Evolutionary conservation across 2,113 vertebrate species (phyloP).

Genomic region (Neogobius melanostomus): DNA sequence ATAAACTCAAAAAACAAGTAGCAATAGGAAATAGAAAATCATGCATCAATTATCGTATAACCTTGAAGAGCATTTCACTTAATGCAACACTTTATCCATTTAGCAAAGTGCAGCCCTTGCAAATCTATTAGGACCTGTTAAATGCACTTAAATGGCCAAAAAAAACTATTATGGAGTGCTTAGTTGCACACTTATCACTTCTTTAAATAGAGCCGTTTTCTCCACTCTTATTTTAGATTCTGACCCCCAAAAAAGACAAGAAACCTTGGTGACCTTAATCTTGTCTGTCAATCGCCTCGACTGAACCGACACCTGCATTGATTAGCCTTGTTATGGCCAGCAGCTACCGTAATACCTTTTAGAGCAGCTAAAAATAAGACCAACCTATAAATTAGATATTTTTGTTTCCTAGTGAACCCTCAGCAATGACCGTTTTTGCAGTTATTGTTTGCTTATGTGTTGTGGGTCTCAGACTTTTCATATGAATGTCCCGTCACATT

Average conservation of each 20-base stretch:
- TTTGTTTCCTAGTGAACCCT: slow-evolving; percentile 10
- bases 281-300: slow-evolving; percentile 55
- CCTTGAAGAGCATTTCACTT: slow-evolving; percentile 19
- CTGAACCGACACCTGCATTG: slow-evolving; percentile 54
- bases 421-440: slow-evolving; percentile 28
- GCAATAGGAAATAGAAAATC: slow-evolving; percentile 7
- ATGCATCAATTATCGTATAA: slow-evolving; percentile 33
- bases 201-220: slow-evolving; percentile 27
- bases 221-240: slow-evolving; percentile 57
- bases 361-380: slow-evolving; percentile 57
- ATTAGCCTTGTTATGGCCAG: slow-evolving; percentile 56
- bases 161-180: slow-evolving; percentile 11
- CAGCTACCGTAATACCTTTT: slow-evolving; percentile 65
- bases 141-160: slow-evolving; percentile 27
- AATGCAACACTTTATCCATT: slow-evolving; percentile 23
- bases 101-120: slow-evolving; percentile 34
- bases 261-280: slow-evolving; percentile 44
- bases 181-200: slow-evolving; percentile 28
- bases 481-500: slow-evolving; percentile 12
- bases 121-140: slow-evolving; percentile 51
- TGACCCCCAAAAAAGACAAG: slow-evolving; percentile 34
- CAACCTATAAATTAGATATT: slow-evolving; percentile 41
- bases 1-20: slow-evolving; percentile 36
- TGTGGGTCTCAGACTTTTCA: slow-evolving; percentile 19
- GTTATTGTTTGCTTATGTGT: slow-evolving; percentile 10